Base-by-base conservation (phyloP, 2,113 vertebrate genomes). In the Cyphomyrus discorhynchus region DNA sequence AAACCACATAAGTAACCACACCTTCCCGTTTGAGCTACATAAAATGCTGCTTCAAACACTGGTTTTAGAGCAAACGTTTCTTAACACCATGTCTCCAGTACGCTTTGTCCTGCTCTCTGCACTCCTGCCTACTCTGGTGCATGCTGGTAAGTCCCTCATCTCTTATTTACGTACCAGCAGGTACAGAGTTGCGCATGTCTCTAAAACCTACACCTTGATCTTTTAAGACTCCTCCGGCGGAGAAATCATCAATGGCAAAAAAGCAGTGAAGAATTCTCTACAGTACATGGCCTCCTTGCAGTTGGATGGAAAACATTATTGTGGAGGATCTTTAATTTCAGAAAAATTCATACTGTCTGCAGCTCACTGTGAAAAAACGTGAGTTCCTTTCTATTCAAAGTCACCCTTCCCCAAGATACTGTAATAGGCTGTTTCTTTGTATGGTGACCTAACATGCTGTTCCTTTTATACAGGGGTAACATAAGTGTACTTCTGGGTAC, bases 401-500 rank as follows among this genome's bases (percentile, higher is more conserved):
- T 21, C 9, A 47, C 5, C 24, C 1, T 21, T 47, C 8, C 39
- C 42, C 17, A 46, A 84, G 21, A 84, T 47, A 1, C 7, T 47
- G 15, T 24, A 42, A 47, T 84, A 9, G 17, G 17, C 80, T 84
- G 9, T 13, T 84, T 47, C 42, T 84, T 24, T 84, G 39, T n/a
- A 47, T n/a, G 15, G 45, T 27, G 39, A 47, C 19, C 7, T 84
- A n/a, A 46, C 3, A 11, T n/a, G 56, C 1, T 66, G 45, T 49
- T 27, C 10, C 17, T 11, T 86, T 70, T 77, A 27, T 6, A 52
- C 46, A 91, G 85, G 0, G 56, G 46, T 1, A 91, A 89, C 46
- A 89, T 90, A 19, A 95, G 46, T 11, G 95, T 96, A n/a, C 91
- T 96, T 42, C 86, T 96, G 3, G 95, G 95, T n/a, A 87, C 52